Evolutionary conservation across 1,140 invertebrate species (phyloP), one percentile per base, ranked within the genome.

Genomic region (Diabrotica undecimpunctata): DNA sequence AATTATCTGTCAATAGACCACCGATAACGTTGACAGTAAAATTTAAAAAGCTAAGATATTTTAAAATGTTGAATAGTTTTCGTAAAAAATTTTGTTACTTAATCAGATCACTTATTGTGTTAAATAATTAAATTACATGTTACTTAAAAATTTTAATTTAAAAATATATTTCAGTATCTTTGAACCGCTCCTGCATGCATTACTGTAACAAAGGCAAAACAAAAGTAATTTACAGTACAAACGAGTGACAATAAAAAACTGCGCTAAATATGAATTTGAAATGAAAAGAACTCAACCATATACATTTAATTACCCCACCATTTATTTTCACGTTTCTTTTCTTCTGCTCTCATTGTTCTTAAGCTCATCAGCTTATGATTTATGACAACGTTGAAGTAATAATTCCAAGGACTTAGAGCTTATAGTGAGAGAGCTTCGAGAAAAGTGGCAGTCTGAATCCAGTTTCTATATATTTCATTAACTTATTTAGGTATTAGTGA

Each of bases 351-450:
- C 38, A 37, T 41, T 57, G 37, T 57, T 37, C 55, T 57, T 12
- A 10, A 37, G n/a, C 55, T 38, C 36, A 57, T 38, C 37, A 37
- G 25, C 11, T 57, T 57, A 14, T 57, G 55, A 57, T 57, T 57
- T 38, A 57, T 57, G 35, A 38, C 55, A n/a, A 37, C 55, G 55
- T 57, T 57, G 37, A 41, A 57, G 55, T 57, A 57, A 57, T 57
- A 57, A 57, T 57, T 57, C 36, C 41, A 46, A 46, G 41, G 41
- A 46, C 41, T 46, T 46, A 46, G 41, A n/a, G n/a, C 41, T 46
- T 46, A 46, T 46, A 46, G 41, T 46, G 41, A 0, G 41, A 46
- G 41, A 6, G 8, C 41, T 46, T 46, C 8, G 4, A n/a, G 41
- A 25, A 25, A 25, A 25, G 1, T 25, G 25, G 25, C 25, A 25